Base-by-base conservation (phyloP, 1,140 invertebrate species). In the Tribolium castaneum region DNA sequence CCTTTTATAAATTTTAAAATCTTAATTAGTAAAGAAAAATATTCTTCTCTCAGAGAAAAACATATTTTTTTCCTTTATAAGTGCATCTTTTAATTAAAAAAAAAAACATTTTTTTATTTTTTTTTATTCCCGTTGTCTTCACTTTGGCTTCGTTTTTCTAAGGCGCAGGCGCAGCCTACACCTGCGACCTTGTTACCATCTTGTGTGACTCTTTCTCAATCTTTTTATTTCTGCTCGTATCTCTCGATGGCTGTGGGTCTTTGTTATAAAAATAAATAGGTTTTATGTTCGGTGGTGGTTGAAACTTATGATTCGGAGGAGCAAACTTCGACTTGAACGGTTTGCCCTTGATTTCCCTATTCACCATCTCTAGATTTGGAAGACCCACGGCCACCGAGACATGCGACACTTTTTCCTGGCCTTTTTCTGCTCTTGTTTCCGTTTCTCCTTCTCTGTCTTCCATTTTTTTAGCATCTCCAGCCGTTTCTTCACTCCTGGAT, bases 261-360 rank as follows among this genome's bases (percentile, higher is more conserved):
- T 45, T 56, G 16, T 49, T 52, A 4, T 77, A 14, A 4, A 72
- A 54, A 77, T 75, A 49, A 5, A 82, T 56, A 39, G 81, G 77
- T 19, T 77, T 79, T 10, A 82, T 76, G 14, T 76, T 78, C n/a
- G 49, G 66, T 7, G 81, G 81, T 12, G 80, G 30, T 56, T 75
- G 72, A 77, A 82, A 82, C 30, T 73, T 66, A 71, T 81, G 75
- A 52, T 82, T 81, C 5, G 56, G 22, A 16, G 81, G 81, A 14
- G 81, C 81, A 77, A 81, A 82, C 10, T 79, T 49, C 0, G 70
- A 75, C 10, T 70, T 49, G 7, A 78, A 50, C 19, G 13, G 22
- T 73, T 78, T 80, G 6, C 81, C 81, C 51, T 83, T 83, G 19
- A 80, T 80, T 39, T 76, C 10, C 56, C 66, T 80, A 62, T 81